Conservation (phyloP, 1,140 invertebrate genomes). For the Coenobita brevimanus region DNA sequence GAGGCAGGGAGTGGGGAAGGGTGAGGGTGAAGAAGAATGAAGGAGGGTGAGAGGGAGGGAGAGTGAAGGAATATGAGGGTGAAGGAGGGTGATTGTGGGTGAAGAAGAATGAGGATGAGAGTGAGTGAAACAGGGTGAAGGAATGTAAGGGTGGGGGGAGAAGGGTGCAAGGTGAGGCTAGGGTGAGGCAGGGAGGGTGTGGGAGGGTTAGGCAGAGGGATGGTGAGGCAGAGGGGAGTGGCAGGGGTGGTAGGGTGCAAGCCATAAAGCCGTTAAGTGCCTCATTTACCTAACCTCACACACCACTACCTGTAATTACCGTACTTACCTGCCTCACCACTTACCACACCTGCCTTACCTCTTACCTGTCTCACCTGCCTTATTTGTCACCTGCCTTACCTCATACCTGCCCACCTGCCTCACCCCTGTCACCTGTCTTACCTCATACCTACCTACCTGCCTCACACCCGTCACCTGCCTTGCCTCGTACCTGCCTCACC, state of each 20-base stretch:
- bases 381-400: background rate
- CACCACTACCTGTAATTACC: too few species aligned
- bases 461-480: background rate
- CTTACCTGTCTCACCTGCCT: too few species aligned
- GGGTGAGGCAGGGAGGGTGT: background rate
- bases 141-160: background rate
- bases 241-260: too few species aligned
- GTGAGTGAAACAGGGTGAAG: background rate
- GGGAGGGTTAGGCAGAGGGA: background rate
- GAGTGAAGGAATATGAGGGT: background rate
- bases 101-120: background rate
- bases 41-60: background rate
- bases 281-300: too few species aligned
- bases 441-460: too few species aligned
- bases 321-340: too few species aligned
- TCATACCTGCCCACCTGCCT: background rate
- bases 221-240: background rate
- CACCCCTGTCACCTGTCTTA: background rate
- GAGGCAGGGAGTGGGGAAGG: background rate
- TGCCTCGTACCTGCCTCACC: background rate
- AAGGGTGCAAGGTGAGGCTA: background rate
- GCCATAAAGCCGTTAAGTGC: too few species aligned
- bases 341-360: too few species aligned
- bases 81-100: background rate
- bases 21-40: background rate